Evolutionary conservation across 2,888 invertebrate genomes (phyloP), one percentile per base, ranked within the genome.

Genomic region (Magallana nippona): DNA sequence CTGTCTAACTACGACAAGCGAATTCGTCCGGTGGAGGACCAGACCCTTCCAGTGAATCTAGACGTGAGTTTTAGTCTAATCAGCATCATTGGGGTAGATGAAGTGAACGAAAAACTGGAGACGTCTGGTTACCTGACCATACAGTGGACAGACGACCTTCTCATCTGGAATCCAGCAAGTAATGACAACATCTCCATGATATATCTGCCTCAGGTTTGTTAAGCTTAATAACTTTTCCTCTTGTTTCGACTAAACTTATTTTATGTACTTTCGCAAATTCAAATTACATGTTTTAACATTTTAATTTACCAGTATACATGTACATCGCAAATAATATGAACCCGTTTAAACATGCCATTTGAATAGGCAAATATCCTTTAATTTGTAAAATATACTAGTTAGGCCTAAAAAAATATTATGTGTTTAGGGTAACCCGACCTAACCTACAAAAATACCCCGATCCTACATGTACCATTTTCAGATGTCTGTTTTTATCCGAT

Each of bases 81-180:
- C 32, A 79, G 83, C 55, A 87, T 87, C 27, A 82, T 84, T 15
- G 84, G 84, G 13, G 85, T 87, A 19, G 85, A 87, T 62, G 87
- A 87, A 83, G 87, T 87, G n/a, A 62, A 80, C 17, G 87, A 84
- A 15, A 82, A 77, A 19, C 79, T 87, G 57, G 77, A 83, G 13
- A 82, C 82, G 15, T 58, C 78, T 2, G 85, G 83, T n/a, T 84
- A 80, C 1, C 55, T 87, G 3, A 32, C 32, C 17, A 13, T 87
- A 8, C 44, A 15, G 3, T 87, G 87, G 87, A 13, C 55, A 3
- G 87, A 87, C 56, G 60, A 56, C 1, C 81, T 56, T 15, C 84
- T 85, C 80, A 79, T 60, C 3, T 87, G 87, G 87, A 17, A 85
- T 55, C 80, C 83, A n/a, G 80, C 78, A 5, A 19, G 19, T 3